phyloP scores from a whole-genome alignment of 1,140 invertebrate species.

The Venturia canescens region DNA sequence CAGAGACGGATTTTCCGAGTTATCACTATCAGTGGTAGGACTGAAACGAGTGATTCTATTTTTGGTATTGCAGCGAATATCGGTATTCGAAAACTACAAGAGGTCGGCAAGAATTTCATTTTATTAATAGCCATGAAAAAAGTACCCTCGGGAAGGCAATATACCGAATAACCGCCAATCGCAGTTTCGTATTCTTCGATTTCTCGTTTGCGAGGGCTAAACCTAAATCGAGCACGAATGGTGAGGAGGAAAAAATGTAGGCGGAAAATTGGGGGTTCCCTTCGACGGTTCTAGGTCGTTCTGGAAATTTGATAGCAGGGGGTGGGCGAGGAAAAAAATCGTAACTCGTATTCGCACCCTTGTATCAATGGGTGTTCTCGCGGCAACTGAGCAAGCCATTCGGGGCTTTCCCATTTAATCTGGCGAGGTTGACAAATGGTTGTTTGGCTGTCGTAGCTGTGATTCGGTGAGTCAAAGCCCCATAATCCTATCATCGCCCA shows the following conservation, averaged over 20 bases:
- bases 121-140: too few species aligned
- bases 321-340: constrained; percentile 25
- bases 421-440: constrained; percentile 58
- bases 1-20: constrained; percentile 14
- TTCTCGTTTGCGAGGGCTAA: too few species aligned
- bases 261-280: constrained; percentile 48
- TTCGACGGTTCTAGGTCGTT: background rate
- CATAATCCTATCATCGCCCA: constrained; percentile 51
- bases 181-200: too few species aligned
- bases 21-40: too few species aligned
- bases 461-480: constrained; percentile 55
- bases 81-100: too few species aligned
- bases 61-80: too few species aligned
- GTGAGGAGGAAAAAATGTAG: constrained; percentile 4
- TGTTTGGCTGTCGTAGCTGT: constrained; percentile 42
- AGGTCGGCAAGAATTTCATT: too few species aligned
- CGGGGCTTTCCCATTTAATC: constrained; percentile 56
- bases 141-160: too few species aligned
- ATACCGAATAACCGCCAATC: too few species aligned
- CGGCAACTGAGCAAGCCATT: constrained; percentile 37
- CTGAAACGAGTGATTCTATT: too few species aligned
- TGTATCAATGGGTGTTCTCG: constrained; percentile 42
- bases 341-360: constrained; percentile 44
- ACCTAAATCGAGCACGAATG: background rate
- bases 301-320: constrained; percentile 13